Conservation (phyloP, 2,797 vertebrate species). For the Micromesistius poutassou region DNA sequence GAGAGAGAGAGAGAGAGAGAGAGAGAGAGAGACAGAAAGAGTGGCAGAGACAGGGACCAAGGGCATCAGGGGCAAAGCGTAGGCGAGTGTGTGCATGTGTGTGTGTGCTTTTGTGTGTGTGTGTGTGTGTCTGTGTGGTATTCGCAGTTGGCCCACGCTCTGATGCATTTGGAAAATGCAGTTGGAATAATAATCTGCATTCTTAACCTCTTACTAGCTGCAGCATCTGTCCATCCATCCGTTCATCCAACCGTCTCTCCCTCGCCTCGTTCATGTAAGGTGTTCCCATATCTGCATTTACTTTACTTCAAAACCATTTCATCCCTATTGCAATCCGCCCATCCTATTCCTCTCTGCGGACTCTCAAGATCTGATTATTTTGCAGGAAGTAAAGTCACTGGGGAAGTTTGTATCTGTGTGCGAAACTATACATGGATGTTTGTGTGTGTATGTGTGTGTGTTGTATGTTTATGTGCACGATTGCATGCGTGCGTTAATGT, state of each 20-base stretch:
- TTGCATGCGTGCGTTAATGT: background rate
- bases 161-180: conserved; percentile 47
- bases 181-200: conserved; percentile 46
- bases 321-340: conserved; percentile 11
- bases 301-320: background rate
- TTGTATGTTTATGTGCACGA: background rate
- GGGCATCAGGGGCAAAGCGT: conserved; percentile 44
- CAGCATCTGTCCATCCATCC: conserved; percentile 33
- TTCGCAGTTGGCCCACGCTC: conserved; percentile 53
- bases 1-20: background rate
- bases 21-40: background rate
- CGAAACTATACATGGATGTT: conserved; percentile 34
- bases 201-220: conserved; percentile 14
- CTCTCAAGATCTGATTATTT: conserved; percentile 62
- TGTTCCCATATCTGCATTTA: background rate
- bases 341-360: conserved; percentile 34
- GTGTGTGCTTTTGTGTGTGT: conserved; percentile 22
- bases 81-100: conserved; percentile 10
- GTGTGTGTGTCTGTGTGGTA: conserved; percentile 51
- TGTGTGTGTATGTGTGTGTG: conserved; percentile 24
- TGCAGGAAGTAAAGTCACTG: conserved; percentile 61
- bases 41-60: background rate
- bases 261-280: background rate
- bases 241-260: conserved; percentile 31
- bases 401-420: conserved; percentile 25